These are phyloP conservation scores for Xyliphius kryptos DNA, from an alignment of 2,113 vertebrate genomes.

Conservation along the genomic window DNA sequence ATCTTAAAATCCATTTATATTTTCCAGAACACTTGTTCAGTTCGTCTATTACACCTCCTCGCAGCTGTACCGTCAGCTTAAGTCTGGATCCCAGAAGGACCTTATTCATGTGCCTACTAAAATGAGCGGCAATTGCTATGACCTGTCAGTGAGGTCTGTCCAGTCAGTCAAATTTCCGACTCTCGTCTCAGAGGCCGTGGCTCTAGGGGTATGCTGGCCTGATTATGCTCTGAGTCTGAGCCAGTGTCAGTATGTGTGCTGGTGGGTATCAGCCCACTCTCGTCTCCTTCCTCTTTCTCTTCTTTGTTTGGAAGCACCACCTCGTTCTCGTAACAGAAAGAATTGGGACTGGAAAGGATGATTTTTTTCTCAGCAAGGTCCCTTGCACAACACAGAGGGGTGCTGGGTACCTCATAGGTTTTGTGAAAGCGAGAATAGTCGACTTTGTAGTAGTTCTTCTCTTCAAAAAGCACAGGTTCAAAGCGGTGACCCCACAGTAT, in stretches of 20 bases:
- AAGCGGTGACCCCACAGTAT: conserved; percentile 97
- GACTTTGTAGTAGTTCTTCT: conserved; percentile 96
- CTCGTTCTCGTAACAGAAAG: conserved; percentile 98
- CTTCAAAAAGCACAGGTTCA: conserved; percentile 90
- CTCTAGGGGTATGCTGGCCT: conserved; percentile 79
- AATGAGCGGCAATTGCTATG: conserved; percentile 53
- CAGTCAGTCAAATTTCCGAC: conserved; percentile 94
- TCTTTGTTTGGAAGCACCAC: conserved; percentile 89
- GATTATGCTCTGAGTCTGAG: conserved; percentile 78
- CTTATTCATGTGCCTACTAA: conserved; percentile 60
- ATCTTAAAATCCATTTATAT: conserved; percentile 44
- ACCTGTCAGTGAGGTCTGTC: conserved; percentile 48
- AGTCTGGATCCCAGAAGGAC: conserved; percentile 57
- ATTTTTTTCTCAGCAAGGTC: conserved; percentile 95
- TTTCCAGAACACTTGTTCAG: conserved; percentile 51
- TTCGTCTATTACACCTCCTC: conserved; percentile 51
- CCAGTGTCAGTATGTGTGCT: conserved; percentile 85
- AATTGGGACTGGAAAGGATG: conserved; percentile 84
- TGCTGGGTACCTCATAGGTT: conserved; percentile 92
- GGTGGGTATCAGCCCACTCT: conserved; percentile 81
- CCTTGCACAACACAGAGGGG: conserved; percentile 88
- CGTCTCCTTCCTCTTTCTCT: conserved; percentile 80
- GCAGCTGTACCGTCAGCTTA: conserved; percentile 81
- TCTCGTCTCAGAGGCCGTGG: conserved; percentile 83
- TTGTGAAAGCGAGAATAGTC: conserved; percentile 97